Evolutionary conservation across 2,888 invertebrate genomes (phyloP), one percentile per base, ranked within the genome.

Genomic region (Trichogramma dendrolimi): DNA sequence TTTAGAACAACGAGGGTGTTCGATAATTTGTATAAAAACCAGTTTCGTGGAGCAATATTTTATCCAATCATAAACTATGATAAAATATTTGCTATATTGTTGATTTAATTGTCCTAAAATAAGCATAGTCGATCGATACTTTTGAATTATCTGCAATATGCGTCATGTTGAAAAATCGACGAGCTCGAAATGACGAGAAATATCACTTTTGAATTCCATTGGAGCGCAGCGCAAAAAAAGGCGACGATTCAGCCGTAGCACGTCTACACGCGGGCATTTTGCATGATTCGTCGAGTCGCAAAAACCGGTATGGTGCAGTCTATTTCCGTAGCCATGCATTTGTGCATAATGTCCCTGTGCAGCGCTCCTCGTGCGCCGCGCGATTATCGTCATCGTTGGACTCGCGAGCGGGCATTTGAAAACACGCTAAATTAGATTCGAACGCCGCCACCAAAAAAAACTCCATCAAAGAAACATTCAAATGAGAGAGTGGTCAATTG

Each of bases 121-220:
- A 14, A 11, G 38, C 2, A 55, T 0, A 47, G 27, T 27, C 27
- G 27, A 27, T 27, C 27, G 27, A 27, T 27, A 27, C 27, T 27
- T 27, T 27, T 27, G 27, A 27, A 27, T 27, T 27, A 27, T 27
- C 27, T 27, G 27, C 27, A 27, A 27, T 27, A 27, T 27, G 27
- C 27, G 27, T 27, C 27, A 27, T 27, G 27, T 27, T 27, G 27
- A 27, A 27, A 27, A 27, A 27, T 27, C 27, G 27, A 27, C 27
- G 27, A 27, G 27, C 27, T 27, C 27, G 27, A 27, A 27, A 27
- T 27, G 27, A 27, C 27, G 27, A 27, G 27, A 27, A 58, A 55
- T 52, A 58, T 27, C 51, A 61, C 55, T 61, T 61, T 57, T 63
- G 55, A 55, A 51, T 63, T 60, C 52, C 51, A 61, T 63, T 60